Conservation (phyloP, 2,888 invertebrate genomes). For the Ceraclea dissimilis region DNA sequence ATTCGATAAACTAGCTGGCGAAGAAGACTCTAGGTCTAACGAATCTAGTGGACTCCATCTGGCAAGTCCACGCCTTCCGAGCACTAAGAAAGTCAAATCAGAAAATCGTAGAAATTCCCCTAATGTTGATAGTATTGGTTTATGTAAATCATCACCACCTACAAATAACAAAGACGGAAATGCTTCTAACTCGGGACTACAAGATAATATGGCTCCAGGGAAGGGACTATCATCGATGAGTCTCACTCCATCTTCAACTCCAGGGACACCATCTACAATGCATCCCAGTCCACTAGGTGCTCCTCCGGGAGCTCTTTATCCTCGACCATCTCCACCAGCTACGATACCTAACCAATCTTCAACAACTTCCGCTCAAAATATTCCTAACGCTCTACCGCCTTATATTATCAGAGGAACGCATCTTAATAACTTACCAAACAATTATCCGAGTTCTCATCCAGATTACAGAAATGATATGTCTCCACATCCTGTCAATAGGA, state of each 20-base stretch:
- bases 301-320: slow-evolving; percentile 44
- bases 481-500: slow-evolving; percentile 27
- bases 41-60: slow-evolving; percentile 54
- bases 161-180: slow-evolving; percentile 49
- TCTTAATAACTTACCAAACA: slow-evolving; percentile 33
- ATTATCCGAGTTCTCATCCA: slow-evolving; percentile 34
- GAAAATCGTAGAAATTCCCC: slow-evolving; percentile 49
- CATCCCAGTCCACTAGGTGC: slow-evolving; percentile 56
- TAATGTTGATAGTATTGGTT: slow-evolving; percentile 41
- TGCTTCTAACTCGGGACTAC: slow-evolving; percentile 33
- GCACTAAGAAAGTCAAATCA: slow-evolving; percentile 45
- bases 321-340: slow-evolving; percentile 63
- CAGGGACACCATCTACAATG: slow-evolving; percentile 55
- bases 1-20: slow-evolving; percentile 64
- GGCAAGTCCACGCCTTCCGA: slow-evolving; percentile 45
- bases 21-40: slow-evolving; percentile 68
- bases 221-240: slow-evolving; percentile 54
- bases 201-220: slow-evolving; percentile 44
- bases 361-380: slow-evolving; percentile 45
- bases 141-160: slow-evolving; percentile 48
- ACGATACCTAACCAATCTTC: slow-evolving; percentile 53
- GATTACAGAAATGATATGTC: slow-evolving; percentile 27
- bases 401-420: slow-evolving; percentile 48
- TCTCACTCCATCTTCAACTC: slow-evolving; percentile 56
- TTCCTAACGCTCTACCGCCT: slow-evolving; percentile 52